Base-by-base conservation (phyloP, 2,113 vertebrate species). In the Motacilla alba region DNA sequence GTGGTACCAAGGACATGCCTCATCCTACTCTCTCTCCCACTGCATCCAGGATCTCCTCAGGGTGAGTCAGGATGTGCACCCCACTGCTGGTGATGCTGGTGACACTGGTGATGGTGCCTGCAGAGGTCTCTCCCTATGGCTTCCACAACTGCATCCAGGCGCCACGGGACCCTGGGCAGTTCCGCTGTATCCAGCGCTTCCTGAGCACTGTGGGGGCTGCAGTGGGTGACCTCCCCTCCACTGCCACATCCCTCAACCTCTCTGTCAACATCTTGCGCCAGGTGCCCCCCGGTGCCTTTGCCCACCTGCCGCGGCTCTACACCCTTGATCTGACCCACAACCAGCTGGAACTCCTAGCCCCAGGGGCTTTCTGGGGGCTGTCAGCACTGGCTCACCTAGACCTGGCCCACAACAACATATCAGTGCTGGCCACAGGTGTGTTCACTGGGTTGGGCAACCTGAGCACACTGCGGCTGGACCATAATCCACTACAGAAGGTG, bases 101-200 rank as follows among this genome's bases (percentile, higher is more conserved):
- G 35, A 33, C 30, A 31, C 9, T 60, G 21, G 13, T 90, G 47
- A 30, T 30, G 15, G 28, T 16, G 31, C 95, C 93, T 17, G 50
- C 4, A 5, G 60, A 62, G 15, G 76, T 62, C 19, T 44, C 49
- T 3, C 73, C 97, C 30, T 99, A 98, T 50, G 98, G 98, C 83
- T 99, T 97, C 90, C 89, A 59, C 6, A 98, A 98, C 96, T 99
- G 98, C 91, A 98, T 98, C 39, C 97, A 97, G 75, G 64, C 46
- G 0, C 44, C 64, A 4, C 21, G 50, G 23, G 43, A 89, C 17
- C 50, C 83, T 2, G 56, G 43, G 15, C 50, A 1, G 41, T 98
- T 98, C 88, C 95, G 53, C 8, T 99, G 98, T 82, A 47, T 94
- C 50, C 77, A 88, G 24, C 95, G 97, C 8, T 88, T 83, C 31